phyloP scores from a whole-genome alignment of 2,888 invertebrate genomes.

The Lamellibrachia satsuma region DNA sequence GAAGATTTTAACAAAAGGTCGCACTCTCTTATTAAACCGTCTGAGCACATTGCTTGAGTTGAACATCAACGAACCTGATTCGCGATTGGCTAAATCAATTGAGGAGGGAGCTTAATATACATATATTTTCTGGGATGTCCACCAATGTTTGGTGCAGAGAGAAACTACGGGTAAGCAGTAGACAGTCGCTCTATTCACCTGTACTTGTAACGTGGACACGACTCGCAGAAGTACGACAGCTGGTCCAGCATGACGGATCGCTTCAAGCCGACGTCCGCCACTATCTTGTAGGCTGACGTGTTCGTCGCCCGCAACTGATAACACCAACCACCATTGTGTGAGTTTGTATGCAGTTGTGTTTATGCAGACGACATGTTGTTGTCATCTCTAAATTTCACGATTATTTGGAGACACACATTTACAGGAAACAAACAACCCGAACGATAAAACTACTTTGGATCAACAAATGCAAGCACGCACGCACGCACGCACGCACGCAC shows the following conservation, averaged over 20 bases:
- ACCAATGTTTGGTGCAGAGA: neutral
- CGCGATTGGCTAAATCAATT: too few species aligned
- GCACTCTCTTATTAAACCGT: too few species aligned
- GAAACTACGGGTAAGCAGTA: neutral
- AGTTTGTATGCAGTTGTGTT: neutral
- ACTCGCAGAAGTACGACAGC: slow-evolving; percentile 43
- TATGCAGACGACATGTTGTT: neutral
- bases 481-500: neutral
- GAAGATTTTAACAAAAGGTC: too few species aligned
- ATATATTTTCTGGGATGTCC: neutral
- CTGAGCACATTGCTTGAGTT: too few species aligned
- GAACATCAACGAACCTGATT: too few species aligned
- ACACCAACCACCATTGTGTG: neutral
- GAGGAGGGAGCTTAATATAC: neutral
- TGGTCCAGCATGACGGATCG: slow-evolving; percentile 42
- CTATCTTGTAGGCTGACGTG: slow-evolving; percentile 39
- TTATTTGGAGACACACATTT: neutral
- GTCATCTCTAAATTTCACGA: neutral
- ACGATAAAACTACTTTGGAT: neutral
- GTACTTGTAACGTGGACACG: slow-evolving; percentile 42
- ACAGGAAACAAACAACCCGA: neutral
- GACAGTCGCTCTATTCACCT: neutral
- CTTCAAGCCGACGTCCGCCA: slow-evolving; percentile 33
- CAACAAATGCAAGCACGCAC: neutral
- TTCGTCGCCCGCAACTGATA: slow-evolving; percentile 38